Conservation (phyloP, 2,797 vertebrate species). For the Sebastes minor region DNA sequence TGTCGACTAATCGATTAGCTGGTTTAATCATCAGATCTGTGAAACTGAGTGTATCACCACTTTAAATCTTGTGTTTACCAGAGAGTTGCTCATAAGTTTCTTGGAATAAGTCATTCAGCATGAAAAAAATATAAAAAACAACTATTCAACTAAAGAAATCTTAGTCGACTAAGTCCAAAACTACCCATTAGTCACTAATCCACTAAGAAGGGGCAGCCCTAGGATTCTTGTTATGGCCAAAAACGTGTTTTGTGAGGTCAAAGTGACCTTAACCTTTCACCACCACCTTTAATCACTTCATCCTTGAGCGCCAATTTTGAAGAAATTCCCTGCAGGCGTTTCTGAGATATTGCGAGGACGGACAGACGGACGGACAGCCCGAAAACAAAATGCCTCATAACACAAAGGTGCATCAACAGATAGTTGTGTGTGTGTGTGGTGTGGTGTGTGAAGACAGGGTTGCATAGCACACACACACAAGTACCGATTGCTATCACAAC, state of each 20-base stretch:
- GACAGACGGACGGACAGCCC: neutral
- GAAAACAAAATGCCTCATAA: neutral
- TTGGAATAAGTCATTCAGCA: too few species aligned
- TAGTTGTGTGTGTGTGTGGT: neutral
- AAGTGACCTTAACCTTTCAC: neutral
- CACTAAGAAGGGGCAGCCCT: too few species aligned
- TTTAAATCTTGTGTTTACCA: too few species aligned
- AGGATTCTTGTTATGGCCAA: too few species aligned
- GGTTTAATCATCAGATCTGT: too few species aligned
- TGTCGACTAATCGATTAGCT: too few species aligned
- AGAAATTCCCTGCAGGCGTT: neutral
- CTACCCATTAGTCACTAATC: too few species aligned
- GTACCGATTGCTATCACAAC: neutral
- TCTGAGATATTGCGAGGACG: neutral
- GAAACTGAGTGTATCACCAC: too few species aligned
- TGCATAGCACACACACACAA: neutral
- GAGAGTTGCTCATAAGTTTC: too few species aligned
- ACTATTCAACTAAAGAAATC: too few species aligned
- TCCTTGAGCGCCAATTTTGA: neutral
- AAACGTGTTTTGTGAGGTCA: neutral
- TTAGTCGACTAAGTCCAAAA: too few species aligned
- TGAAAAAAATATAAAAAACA: too few species aligned
- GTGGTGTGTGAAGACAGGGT: neutral
- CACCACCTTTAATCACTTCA: neutral
- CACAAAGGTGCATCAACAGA: neutral